Base-by-base conservation (phyloP, 2,797 vertebrate species). In the Peromyscus attwateri region DNA sequence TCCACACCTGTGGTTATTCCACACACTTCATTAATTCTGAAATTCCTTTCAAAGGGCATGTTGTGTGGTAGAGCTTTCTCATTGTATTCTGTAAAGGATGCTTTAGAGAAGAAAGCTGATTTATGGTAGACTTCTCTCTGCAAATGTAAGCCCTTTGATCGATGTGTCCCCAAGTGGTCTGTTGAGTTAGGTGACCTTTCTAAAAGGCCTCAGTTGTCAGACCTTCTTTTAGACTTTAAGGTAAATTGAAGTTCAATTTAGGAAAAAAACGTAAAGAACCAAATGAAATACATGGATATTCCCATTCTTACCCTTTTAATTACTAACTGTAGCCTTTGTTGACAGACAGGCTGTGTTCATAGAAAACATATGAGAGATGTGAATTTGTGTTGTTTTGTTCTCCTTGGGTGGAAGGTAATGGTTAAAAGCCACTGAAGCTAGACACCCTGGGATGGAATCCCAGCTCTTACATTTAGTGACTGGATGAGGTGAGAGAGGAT, bases 231-330 rank as follows among this genome's bases (percentile, higher is more conserved):
- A 81, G 89, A 57, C 62, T 64, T 95, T 66, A 37, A 87, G 43
- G 29, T 62, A 68, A 37, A 81, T 57, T 80, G 55, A 89, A 80
- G 43, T 82, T 89, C 62, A 75, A 37, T 43, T 92, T 96, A 73
- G 75, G 92, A 17, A 89, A 92, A 87, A 91, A 91, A 75, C n/a
- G 34, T 60, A 3, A 95, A 95, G n/a, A 84, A 49, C 27, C 46
- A 82, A 73, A 55, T 79, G 68, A 71, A 92, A 62, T 85, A 64
- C 92, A 57, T 3, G 17, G 17, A 21, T 64, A 57, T n/a, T 92
- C 17, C 16, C 25, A 90, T n/a, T 79, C 71, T 90, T 94, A 9
- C 8, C 27, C 40, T 66, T n/a, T 25, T 68, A 25, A 68, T 85
- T 85, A 27, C 43, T 27, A 87, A 0, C 10, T 84, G 23, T 79